These are phyloP conservation scores for Mimumesa dahlbomi DNA, from an alignment of 2,888 invertebrate genomes.

Conservation along the genomic window DNA sequence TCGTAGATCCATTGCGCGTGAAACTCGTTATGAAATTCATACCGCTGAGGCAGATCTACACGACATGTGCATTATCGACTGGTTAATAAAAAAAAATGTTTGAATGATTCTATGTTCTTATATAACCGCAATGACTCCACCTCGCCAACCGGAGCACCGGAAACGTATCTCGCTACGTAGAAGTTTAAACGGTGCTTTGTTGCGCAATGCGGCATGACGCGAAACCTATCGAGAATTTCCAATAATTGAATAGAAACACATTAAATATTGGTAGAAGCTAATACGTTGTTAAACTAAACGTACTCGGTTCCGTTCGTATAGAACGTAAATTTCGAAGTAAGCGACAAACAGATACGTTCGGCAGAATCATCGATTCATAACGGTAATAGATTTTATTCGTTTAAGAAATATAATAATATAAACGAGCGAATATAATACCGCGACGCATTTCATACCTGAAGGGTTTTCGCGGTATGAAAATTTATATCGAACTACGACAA, in stretches of 20 bases:
- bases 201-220: neutral
- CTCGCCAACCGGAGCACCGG: constrained; percentile 23
- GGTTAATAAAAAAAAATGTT: no score
- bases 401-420: no score
- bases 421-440: no score
- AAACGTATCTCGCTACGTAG: constrained; percentile 14
- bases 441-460: no score
- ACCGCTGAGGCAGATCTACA: no score
- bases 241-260: constrained; percentile 11
- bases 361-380: no score
- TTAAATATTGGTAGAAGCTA: constrained; percentile 9
- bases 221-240: constrained; percentile 2
- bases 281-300: neutral
- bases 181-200: neutral
- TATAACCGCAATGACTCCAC: neutral
- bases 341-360: neutral
- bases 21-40: no score
- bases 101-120: neutral
- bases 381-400: no score
- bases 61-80: no score
- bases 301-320: neutral
- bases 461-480: no score
- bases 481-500: no score
- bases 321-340: neutral
- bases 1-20: no score